Conservation (phyloP, 1,140 invertebrate genomes). For the Temnothorax nylanderi region DNA sequence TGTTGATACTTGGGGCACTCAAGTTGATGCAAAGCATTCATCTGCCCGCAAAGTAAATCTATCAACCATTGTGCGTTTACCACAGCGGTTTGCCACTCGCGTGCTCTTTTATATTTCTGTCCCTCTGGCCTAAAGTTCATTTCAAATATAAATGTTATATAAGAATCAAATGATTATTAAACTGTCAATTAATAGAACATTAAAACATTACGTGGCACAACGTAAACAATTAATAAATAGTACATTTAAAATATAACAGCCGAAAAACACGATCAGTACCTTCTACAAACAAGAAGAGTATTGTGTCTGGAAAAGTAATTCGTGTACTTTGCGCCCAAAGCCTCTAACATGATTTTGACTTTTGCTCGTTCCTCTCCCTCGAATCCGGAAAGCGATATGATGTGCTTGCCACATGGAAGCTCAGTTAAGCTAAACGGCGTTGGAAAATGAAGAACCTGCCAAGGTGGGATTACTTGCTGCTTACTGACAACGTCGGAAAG, state of each 20-base stretch:
- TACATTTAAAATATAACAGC: not conserved
- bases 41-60: constrained; percentile 96
- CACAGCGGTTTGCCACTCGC: constrained; percentile 94
- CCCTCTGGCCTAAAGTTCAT: constrained; percentile 90
- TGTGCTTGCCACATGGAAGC: constrained; percentile 88
- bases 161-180: constrained; percentile 12
- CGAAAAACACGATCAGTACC: constrained; percentile 68
- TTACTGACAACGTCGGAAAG: constrained; percentile 95
- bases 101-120: constrained; percentile 94
- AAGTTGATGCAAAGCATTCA: constrained; percentile 92
- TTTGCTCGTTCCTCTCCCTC: constrained; percentile 92
- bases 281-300: constrained; percentile 89
- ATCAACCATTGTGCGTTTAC: constrained; percentile 98
- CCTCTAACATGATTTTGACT: constrained; percentile 94
- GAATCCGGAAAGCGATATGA: constrained; percentile 94
- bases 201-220: not conserved
- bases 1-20: constrained; percentile 95
- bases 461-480: constrained; percentile 95
- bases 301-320: constrained; percentile 91
- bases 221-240: not conserved
- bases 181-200: not conserved
- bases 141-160: constrained; percentile 9
- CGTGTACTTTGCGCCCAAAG: constrained; percentile 93
- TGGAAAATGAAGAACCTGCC: constrained; percentile 96
- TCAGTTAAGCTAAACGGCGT: constrained; percentile 90